phyloP scores from a whole-genome alignment of 2,797 vertebrate genomes.

The Acanthopagrus latus region DNA sequence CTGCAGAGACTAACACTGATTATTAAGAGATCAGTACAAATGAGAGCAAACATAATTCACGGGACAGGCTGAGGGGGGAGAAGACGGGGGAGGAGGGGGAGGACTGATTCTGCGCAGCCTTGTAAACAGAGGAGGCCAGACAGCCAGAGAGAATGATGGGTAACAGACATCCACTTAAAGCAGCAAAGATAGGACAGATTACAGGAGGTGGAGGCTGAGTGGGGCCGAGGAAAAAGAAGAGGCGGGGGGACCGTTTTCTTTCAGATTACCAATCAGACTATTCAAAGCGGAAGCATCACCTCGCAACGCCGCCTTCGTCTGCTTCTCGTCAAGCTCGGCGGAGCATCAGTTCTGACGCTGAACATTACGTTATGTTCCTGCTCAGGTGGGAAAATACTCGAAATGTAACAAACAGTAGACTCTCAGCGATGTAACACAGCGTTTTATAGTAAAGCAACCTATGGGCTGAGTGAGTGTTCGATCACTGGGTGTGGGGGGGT shows the following conservation, averaged over 20 bases:
- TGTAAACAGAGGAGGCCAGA: constrained; percentile 79
- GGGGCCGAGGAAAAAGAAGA: constrained; percentile 31
- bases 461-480: constrained; percentile 20
- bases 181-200: constrained; percentile 70
- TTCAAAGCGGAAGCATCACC: constrained; percentile 15
- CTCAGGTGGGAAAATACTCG: constrained; percentile 40
- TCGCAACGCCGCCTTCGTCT: not conserved
- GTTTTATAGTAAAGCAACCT: constrained; percentile 41
- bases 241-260: constrained; percentile 12
- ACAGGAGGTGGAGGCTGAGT: constrained; percentile 40
- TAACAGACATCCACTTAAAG: constrained; percentile 82
- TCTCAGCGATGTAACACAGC: constrained; percentile 47
- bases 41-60: constrained; percentile 74
- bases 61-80: constrained; percentile 52
- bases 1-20: constrained; percentile 80
- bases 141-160: constrained; percentile 75
- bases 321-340: constrained; percentile 14
- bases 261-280: constrained; percentile 29
- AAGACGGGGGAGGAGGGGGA: constrained; percentile 28
- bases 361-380: constrained; percentile 15
- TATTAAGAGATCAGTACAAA: constrained; percentile 74
- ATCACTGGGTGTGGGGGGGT: constrained; percentile 1
- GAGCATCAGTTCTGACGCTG: constrained; percentile 12
- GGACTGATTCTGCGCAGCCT: constrained; percentile 68
- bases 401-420: constrained; percentile 54